Percentiles rank a stretch among this genome's conserved stretches.
phyloP scores from a whole-genome alignment of 1,140 invertebrate species.

The Tetranychus cinnabarinus region DNA sequence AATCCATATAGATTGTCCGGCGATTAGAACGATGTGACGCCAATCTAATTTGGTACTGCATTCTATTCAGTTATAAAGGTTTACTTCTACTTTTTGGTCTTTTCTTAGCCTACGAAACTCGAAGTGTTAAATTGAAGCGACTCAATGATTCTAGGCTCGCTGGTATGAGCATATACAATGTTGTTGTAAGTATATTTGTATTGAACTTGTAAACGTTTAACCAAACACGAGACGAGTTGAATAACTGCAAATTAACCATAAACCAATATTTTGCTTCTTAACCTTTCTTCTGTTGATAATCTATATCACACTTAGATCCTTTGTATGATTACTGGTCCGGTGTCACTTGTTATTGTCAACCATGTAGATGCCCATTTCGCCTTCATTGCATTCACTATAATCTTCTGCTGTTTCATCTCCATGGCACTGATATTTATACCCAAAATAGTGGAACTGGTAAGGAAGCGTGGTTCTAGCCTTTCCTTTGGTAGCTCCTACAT shows the following conservation, averaged over 20 bases:
- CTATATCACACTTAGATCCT: slow-evolving; percentile 30
- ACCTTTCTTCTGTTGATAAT: too few species aligned
- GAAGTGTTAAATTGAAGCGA: slow-evolving; percentile 60
- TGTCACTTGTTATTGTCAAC: slow-evolving; percentile 74
- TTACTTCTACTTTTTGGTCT: slow-evolving; percentile 84
- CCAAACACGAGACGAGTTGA: too few species aligned
- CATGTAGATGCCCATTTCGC: slow-evolving; percentile 93
- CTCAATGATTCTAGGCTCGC: slow-evolving; percentile 80
- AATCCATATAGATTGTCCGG: background rate
- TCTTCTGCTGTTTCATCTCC: slow-evolving; percentile 87
- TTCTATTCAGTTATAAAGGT: slow-evolving; percentile 90
- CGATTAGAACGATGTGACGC: slow-evolving; percentile 80
- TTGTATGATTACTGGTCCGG: slow-evolving; percentile 86
- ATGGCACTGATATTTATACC: slow-evolving; percentile 91
- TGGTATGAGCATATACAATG: slow-evolving; percentile 98
- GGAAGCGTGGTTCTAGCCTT: slow-evolving; percentile 13
- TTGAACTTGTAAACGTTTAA: too few species aligned
- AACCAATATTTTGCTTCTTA: too few species aligned
- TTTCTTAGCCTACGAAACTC: slow-evolving; percentile 89
- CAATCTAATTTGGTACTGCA: slow-evolving; percentile 73
- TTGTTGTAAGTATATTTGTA: slow-evolving; percentile 36
- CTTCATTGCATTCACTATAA: slow-evolving; percentile 79
- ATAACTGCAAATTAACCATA: too few species aligned
- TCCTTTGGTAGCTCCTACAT: slow-evolving; percentile 11
- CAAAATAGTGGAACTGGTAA: slow-evolving; percentile 37